Evolutionary conservation across 2,888 invertebrate species (phyloP), one percentile per base, ranked within the genome.

Genomic region (Bugula neritina): DNA sequence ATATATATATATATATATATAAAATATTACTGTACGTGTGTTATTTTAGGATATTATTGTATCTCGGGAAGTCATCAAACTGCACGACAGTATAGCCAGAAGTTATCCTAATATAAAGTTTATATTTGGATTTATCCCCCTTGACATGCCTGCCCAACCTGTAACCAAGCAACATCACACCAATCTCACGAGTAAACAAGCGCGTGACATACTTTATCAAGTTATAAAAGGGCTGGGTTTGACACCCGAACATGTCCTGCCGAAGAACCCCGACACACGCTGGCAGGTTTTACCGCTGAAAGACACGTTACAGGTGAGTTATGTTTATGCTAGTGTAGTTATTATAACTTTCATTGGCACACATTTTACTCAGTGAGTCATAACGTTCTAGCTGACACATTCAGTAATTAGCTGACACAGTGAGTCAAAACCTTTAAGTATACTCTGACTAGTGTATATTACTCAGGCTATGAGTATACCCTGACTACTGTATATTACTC

Each of bases 1-100:
- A n/a, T n/a, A n/a, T n/a, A n/a, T n/a, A n/a, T n/a, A n/a, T n/a
- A n/a, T n/a, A n/a, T n/a, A n/a, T n/a, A n/a, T n/a, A n/a, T n/a
- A n/a, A n/a, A n/a, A n/a, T n/a, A n/a, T n/a, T n/a, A n/a, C n/a
- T n/a, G n/a, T n/a, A n/a, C n/a, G n/a, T n/a, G n/a, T 43, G 17
- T 43, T 13, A 57, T 63, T 63, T 31, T n/a, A 63, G 63, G 63
- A 27, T 25, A 31, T 63, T 3, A 13, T 63, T 5, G 63, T 63
- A 31, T 21, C 25, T 10, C 3, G 63, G n/a, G 63, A 63, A 31
- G 63, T 63, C 3, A 34, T 63, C 25, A 27, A 63, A 31, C 63
- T 63, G 3, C 13, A 31, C 13, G 21, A 21, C 17, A 3, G n/a
- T 34, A 10, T 63, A 31, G 10, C 13, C 10, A n/a, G 31, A 31